Conservation (phyloP, 2,113 vertebrate species). For the Trogon melanurus region DNA sequence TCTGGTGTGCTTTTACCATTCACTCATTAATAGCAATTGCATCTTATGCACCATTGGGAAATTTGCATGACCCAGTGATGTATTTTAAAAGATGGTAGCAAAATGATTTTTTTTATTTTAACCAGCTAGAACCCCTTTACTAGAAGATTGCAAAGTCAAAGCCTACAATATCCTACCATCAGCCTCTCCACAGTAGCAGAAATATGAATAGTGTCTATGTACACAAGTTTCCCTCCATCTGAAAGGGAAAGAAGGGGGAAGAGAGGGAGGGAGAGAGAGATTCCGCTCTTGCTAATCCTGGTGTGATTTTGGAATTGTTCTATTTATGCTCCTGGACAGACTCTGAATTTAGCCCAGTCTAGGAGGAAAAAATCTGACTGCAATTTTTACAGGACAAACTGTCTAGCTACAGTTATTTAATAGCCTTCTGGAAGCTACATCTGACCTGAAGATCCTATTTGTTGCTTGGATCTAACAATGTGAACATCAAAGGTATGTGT, state of each 20-base stretch:
- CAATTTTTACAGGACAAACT: constrained; percentile 52
- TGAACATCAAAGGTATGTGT: constrained; percentile 64
- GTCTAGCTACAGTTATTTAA: constrained; percentile 60
- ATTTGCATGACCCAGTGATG: not conserved
- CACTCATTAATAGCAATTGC: constrained; percentile 32
- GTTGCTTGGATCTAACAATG: constrained; percentile 27
- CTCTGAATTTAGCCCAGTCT: not conserved
- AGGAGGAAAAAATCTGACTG: not conserved
- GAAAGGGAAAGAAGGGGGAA: not conserved
- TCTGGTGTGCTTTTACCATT: constrained; percentile 32
- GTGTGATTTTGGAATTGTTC: not conserved
- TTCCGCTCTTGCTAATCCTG: not conserved
- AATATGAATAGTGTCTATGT: not conserved
- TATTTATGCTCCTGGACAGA: not conserved
- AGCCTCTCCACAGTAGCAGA: not conserved
- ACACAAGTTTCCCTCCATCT: not conserved
- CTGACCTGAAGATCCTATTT: constrained; percentile 53
- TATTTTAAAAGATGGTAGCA: constrained; percentile 44
- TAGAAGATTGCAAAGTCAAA: constrained; percentile 9
- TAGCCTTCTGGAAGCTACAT: constrained; percentile 41
- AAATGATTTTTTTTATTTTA: constrained; percentile 23
- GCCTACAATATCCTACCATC: not conserved
- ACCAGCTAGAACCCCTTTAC: not conserved
- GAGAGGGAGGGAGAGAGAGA: not conserved
- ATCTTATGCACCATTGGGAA: constrained; percentile 17